Percentiles rank a stretch among this genome's conserved stretches.
Evolutionary conservation across 2,888 invertebrate species (phyloP).

Genomic region (Drosophila bunnanda): DNA sequence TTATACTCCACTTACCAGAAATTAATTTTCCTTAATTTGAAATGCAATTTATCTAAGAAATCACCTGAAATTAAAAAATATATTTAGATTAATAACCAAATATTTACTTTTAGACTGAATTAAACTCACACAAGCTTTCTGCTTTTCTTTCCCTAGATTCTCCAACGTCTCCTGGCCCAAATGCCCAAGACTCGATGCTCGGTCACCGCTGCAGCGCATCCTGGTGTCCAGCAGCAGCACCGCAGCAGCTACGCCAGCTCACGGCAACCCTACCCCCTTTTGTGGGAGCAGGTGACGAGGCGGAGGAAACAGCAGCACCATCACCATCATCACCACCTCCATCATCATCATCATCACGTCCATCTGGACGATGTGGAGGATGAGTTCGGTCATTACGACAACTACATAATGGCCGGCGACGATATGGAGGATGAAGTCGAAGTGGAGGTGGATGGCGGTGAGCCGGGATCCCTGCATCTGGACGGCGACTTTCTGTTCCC

Average conservation of each 20-base stretch:
- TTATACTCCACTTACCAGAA: background rate
- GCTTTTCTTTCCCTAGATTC: constrained; percentile 61
- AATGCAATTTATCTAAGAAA: too few species aligned
- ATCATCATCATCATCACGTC: constrained; percentile 53
- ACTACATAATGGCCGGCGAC: constrained; percentile 64
- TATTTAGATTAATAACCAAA: background rate
- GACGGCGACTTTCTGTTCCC: constrained; percentile 71
- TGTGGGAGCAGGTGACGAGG: constrained; percentile 56
- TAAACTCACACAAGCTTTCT: background rate
- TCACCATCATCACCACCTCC: constrained; percentile 35
- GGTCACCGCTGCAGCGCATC: constrained; percentile 43
- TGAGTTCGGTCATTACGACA: constrained; percentile 64
- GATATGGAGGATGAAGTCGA: constrained; percentile 58
- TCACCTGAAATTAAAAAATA: background rate
- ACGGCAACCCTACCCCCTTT: constrained; percentile 64
- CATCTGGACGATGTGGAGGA: constrained; percentile 74
- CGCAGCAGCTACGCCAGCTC: constrained; percentile 59
- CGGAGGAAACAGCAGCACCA: constrained; percentile 55
- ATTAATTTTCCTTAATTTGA: background rate
- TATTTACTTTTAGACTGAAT: background rate
- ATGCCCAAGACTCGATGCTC: constrained; percentile 75
- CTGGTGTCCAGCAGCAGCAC: constrained; percentile 54
- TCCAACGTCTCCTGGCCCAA: constrained; percentile 83
- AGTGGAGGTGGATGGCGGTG: constrained; percentile 44
- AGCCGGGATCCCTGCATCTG: constrained; percentile 50